Evolutionary conservation across 2,797 vertebrate species (phyloP).

Genomic region (Huso huso): DNA sequence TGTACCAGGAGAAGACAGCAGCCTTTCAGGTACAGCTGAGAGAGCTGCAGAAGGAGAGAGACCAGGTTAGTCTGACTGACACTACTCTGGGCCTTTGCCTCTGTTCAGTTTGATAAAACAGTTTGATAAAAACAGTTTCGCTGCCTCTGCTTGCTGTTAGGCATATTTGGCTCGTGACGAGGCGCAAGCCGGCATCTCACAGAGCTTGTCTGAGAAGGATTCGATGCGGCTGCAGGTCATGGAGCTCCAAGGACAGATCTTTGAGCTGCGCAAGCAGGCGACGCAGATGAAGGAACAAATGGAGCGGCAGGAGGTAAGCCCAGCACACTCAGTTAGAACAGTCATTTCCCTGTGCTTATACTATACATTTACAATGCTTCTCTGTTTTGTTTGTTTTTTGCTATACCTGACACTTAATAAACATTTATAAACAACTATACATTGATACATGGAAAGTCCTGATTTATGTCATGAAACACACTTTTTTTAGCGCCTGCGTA

Average conservation of each 20-base stretch:
- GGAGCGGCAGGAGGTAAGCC: slow-evolving; percentile 31
- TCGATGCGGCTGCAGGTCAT: slow-evolving; percentile 64
- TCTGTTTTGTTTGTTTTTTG: slow-evolving; percentile 17
- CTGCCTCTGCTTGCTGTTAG: slow-evolving; percentile 33
- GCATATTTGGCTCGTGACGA: slow-evolving; percentile 69
- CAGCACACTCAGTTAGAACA: neutral
- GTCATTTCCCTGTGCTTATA: neutral
- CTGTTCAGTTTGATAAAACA: neutral
- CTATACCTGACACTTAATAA: neutral
- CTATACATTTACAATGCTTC: slow-evolving; percentile 3
- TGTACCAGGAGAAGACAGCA: slow-evolving; percentile 65
- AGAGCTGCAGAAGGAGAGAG: slow-evolving; percentile 74
- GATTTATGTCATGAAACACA: no score
- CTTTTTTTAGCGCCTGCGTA: no score
- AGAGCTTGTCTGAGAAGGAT: slow-evolving; percentile 72
- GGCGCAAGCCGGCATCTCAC: slow-evolving; percentile 66
- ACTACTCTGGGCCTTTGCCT: neutral
- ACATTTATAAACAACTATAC: no score
- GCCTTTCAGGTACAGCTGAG: slow-evolving; percentile 65
- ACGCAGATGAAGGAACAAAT: slow-evolving; percentile 8
- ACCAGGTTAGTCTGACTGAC: slow-evolving; percentile 56
- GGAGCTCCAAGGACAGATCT: slow-evolving; percentile 64
- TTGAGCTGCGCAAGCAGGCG: slow-evolving; percentile 43
- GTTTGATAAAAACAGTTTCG: neutral
- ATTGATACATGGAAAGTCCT: slow-evolving; percentile 4